A percentile compares a stretch with the other conserved stretches of the same genome.
phyloP scores from a whole-genome alignment of 2,797 vertebrate species.

The Rhinoraja longicauda region DNA sequence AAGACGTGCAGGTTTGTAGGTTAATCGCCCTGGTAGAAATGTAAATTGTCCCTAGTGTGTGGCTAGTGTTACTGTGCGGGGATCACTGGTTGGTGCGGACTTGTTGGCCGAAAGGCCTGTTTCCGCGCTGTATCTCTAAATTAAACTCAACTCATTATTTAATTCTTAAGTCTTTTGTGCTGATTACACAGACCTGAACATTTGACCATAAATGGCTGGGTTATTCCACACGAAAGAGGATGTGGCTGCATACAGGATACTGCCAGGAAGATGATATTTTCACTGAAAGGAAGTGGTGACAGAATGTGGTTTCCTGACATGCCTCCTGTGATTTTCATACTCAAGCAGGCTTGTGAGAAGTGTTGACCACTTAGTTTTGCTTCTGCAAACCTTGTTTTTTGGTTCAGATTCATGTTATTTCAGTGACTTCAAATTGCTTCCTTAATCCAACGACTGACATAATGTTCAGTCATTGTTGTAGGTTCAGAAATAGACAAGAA shows the following conservation, averaged over 20 bases:
- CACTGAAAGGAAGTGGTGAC: constrained; percentile 46
- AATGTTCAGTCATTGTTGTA: neutral
- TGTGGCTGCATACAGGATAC: constrained; percentile 48
- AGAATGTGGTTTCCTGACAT: constrained; percentile 48
- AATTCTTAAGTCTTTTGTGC: neutral
- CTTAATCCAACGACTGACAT: neutral
- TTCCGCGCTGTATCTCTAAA: too few relatives aligned
- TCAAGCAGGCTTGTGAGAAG: constrained; percentile 7
- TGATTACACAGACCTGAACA: neutral
- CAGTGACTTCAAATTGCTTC: neutral
- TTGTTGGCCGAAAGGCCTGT: too few relatives aligned
- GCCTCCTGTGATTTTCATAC: constrained; percentile 42
- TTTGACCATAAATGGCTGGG: neutral
- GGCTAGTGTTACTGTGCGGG: too few relatives aligned
- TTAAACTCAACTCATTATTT: neutral
- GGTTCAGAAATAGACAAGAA: neutral
- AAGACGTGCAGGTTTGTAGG: too few relatives aligned
- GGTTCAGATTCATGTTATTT: constrained; percentile 21
- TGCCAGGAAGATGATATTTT: constrained; percentile 49
- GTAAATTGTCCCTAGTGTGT: too few relatives aligned
- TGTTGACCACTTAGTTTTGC: neutral
- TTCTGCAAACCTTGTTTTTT: constrained; percentile 10
- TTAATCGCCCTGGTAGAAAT: too few relatives aligned
- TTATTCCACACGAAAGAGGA: constrained; percentile 40
- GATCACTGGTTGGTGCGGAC: too few relatives aligned